Percentiles rank a stretch among this genome's conserved stretches.
Evolutionary conservation across 2,888 invertebrate species (phyloP).

Genomic region (Drosophila mimetica): DNA sequence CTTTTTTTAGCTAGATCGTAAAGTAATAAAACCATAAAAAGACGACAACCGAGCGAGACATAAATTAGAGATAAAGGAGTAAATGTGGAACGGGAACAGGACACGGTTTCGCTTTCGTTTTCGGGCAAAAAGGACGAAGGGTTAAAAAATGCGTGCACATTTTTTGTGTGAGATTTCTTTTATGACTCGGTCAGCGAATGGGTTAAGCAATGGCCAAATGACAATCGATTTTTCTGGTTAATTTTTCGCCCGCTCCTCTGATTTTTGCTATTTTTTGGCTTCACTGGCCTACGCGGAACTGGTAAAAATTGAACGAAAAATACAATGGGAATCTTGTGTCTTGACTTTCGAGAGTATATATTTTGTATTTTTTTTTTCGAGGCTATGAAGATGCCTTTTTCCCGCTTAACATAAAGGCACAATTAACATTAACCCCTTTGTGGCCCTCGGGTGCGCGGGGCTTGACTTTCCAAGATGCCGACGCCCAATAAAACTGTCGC

Average conservation of each 20-base stretch:
- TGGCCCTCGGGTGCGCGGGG: slow-evolving; percentile 39
- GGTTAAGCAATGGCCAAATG: slow-evolving; percentile 62
- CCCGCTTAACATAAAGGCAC: slow-evolving; percentile 70
- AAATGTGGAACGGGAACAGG: slow-evolving; percentile 67
- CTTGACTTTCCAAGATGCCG: slow-evolving; percentile 49
- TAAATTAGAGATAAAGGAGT: slow-evolving; percentile 66
- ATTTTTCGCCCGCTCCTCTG: slow-evolving; percentile 30
- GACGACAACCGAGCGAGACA: slow-evolving; percentile 42
- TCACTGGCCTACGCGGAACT: slow-evolving; percentile 53
- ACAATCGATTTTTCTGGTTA: slow-evolving; percentile 39
- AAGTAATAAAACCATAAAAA: slow-evolving; percentile 77
- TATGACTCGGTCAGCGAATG: slow-evolving; percentile 66
- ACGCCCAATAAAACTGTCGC: slow-evolving; percentile 75
- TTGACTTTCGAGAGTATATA: slow-evolving; percentile 35
- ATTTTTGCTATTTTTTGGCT: slow-evolving; percentile 20
- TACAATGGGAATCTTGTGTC: slow-evolving; percentile 32
- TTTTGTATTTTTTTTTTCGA: slow-evolving; percentile 1
- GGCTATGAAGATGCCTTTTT: slow-evolving; percentile 14
- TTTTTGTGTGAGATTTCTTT: slow-evolving; percentile 46
- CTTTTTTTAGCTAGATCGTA: slow-evolving; percentile 61
- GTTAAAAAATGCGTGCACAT: slow-evolving; percentile 64
- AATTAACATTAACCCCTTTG: slow-evolving; percentile 78
- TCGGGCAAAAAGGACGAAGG: slow-evolving; percentile 59
- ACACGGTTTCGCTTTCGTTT: slow-evolving; percentile 33
- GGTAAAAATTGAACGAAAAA: slow-evolving; percentile 47